These are phyloP conservation scores for Seira musarum DNA, from an alignment of 2,888 invertebrate genomes.

Conservation along the genomic window DNA sequence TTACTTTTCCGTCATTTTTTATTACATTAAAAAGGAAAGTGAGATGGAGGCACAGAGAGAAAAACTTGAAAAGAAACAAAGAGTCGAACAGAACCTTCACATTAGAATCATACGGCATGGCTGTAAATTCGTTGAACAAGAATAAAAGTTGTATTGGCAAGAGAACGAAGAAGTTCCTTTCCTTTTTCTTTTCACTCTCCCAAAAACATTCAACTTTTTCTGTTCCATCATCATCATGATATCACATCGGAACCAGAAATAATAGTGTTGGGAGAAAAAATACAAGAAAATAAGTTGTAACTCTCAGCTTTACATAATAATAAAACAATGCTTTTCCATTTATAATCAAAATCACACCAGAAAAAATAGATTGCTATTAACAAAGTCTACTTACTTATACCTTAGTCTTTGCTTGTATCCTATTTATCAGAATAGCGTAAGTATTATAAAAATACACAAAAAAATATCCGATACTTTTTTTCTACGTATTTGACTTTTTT, in stretches of 20 bases:
- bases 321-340: constrained; percentile 1
- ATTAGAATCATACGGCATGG: not conserved
- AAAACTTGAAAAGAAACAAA: not conserved
- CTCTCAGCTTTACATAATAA: not conserved
- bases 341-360: not conserved
- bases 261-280: not conserved
- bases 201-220: not conserved
- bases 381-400: not conserved
- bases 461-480: not conserved
- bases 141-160: constrained; percentile 10
- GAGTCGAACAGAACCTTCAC: not conserved
- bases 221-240: not conserved
- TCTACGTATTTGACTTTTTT: not conserved
- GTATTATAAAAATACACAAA: not conserved
- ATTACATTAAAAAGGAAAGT: not conserved
- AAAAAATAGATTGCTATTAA: not conserved
- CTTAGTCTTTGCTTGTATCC: not conserved
- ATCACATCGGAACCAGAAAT: not conserved
- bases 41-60: not conserved
- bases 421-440: not conserved
- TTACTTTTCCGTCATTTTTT: constrained; percentile 10
- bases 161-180: not conserved
- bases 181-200: not conserved
- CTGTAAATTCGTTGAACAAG: not conserved
- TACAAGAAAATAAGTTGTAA: not conserved